These are phyloP conservation scores for Amphilophus citrinellus DNA, from an alignment of 2,113 vertebrate species.

Conservation along the genomic window DNA sequence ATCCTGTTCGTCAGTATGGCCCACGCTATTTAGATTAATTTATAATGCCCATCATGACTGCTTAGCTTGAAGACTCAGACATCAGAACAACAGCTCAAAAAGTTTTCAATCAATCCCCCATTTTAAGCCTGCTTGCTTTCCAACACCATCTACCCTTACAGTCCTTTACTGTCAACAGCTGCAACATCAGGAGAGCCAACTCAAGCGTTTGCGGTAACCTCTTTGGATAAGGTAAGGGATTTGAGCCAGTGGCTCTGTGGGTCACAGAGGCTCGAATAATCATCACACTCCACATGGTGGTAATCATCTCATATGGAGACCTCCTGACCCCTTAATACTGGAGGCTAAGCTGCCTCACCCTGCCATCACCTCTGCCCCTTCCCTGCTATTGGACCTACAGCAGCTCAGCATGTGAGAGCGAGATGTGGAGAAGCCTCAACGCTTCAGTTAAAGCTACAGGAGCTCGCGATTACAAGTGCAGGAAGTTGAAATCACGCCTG, in stretches of 20 bases:
- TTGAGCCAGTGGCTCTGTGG: slow-evolving; percentile 39
- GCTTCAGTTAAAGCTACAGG: background rate
- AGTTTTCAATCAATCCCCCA: slow-evolving; percentile 3
- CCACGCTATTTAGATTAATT: slow-evolving; percentile 24
- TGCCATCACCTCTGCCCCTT: slow-evolving; percentile 26
- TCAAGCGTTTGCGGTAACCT: slow-evolving; percentile 20
- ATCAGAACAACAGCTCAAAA: background rate
- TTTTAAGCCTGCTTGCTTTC: background rate
- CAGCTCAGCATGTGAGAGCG: background rate
- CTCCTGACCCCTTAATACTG: slow-evolving; percentile 53
- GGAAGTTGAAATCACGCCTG: background rate
- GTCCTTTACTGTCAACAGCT: slow-evolving; percentile 8
- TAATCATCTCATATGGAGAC: slow-evolving; percentile 57
- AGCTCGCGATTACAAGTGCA: background rate
- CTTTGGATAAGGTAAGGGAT: slow-evolving; percentile 32
- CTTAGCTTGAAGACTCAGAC: slow-evolving; percentile 7
- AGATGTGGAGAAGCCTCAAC: background rate
- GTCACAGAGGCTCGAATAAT: slow-evolving; percentile 61
- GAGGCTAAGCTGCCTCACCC: slow-evolving; percentile 47
- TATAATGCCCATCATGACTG: slow-evolving; percentile 1
- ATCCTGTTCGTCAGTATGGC: slow-evolving; percentile 63
- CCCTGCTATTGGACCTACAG: slow-evolving; percentile 10
- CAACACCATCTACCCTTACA: background rate
- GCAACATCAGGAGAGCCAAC: slow-evolving; percentile 17
- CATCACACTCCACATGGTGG: slow-evolving; percentile 20